Evolutionary conservation across 92 coral and sea anemone genomes (phyloP), one percentile per base, ranked within the genome.

Genomic region (Montipora capitata): DNA sequence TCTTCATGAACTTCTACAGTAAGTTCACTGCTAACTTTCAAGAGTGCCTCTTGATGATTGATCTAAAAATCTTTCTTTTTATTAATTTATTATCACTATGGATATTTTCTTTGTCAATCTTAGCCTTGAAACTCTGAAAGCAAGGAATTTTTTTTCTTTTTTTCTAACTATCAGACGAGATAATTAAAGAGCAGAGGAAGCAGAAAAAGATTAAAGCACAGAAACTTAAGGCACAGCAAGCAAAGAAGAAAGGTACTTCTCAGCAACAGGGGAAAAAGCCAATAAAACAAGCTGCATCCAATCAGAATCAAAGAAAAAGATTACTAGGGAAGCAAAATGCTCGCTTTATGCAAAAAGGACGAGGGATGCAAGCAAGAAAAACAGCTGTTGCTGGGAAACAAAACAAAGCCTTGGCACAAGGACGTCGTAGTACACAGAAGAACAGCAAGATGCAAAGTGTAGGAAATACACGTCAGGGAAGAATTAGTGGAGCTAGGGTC

Each of bases 101-200:
- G 35, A 27, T 27, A 27, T 27, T 27, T 27, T 27, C 35, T 27
- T 27, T 27, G 35, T 27, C 35, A 27, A 27, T 27, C 35, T 27
- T 27, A 1, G 1, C 2, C 2, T 27, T 27, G 35, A 27, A 27
- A 27, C 35, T 27, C 35, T 27, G 35, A 27, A 27, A 27, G 35
- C 35, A 27, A 27, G 35, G 35, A 62, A 62, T 62, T 15, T 6
- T 27, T 48, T 73, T 18, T 68, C 3, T 69, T 40, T 71, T 70
- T 20, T 40, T 4, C 45, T 43, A 20, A 56, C 68, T 15, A 56
- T 76, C 41, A 84, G 89, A 84, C 38, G 89, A 84, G 2, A 84
- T 84, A 1, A 84, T 84, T 51, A 84, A 84, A 65, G 89, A 84
- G 0, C 89, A 84, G n/a, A 74, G 66, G 17, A 84, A 74, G 43